phyloP scores from a whole-genome alignment of 30 jellyfish, hydroid and myxozoan genomes.

The Hydractinia echinata region DNA sequence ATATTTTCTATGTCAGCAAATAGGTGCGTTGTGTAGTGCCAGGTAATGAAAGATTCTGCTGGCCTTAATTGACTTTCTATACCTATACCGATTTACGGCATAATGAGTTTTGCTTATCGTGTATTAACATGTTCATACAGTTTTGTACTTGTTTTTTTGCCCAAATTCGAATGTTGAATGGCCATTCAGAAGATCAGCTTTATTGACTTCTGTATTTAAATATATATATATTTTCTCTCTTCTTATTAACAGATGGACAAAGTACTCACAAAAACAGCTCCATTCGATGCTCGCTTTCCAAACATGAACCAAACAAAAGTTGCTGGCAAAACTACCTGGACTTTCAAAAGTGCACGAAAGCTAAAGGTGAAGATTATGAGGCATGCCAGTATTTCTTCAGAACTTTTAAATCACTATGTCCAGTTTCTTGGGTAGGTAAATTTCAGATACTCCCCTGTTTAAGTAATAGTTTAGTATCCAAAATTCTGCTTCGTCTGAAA shows the following conservation, averaged over 20 bases:
- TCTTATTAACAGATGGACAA: background rate
- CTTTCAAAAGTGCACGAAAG: conserved; percentile 72
- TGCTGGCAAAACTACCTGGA: conserved; percentile 93
- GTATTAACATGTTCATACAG: too few relatives aligned
- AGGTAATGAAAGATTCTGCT: too few relatives aligned
- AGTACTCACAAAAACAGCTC: background rate
- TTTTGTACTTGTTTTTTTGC: too few relatives aligned
- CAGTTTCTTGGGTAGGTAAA: conserved; percentile 73
- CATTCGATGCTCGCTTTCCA: conserved; percentile 93
- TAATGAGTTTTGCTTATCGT: too few relatives aligned
- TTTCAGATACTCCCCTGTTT: background rate
- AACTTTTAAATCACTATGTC: conserved; percentile 76
- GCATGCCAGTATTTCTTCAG: conserved; percentile 73
- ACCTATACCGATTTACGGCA: too few relatives aligned
- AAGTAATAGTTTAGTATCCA: background rate
- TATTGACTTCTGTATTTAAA: background rate
- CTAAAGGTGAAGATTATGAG: conserved; percentile 76
- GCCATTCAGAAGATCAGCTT: background rate
- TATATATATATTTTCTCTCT: background rate
- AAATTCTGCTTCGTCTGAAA: background rate
- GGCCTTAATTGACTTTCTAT: too few relatives aligned
- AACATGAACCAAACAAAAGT: conserved; percentile 89
- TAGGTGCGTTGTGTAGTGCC: too few relatives aligned
- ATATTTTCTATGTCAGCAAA: too few relatives aligned
- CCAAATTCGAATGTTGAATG: too few relatives aligned